Percentiles rank a stretch among this genome's conserved stretches.
Conservation (phyloP, 2,113 vertebrate species). For the Alethe castanea region DNA sequence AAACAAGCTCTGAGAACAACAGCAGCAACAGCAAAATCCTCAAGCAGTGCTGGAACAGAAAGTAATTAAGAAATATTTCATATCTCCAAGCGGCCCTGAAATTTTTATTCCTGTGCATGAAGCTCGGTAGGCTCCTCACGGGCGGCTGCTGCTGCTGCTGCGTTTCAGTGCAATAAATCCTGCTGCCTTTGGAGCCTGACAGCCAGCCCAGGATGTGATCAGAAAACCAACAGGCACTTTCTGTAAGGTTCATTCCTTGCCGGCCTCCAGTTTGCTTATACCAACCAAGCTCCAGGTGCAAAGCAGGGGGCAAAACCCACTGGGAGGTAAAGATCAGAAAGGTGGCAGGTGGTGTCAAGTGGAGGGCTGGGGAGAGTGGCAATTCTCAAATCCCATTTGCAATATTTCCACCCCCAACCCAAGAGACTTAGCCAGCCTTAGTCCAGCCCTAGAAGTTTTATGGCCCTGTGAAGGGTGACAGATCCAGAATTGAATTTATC, state of each 20-base stretch:
- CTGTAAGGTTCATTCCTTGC: constrained; percentile 25
- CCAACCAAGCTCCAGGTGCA: not conserved
- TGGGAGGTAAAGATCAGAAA: not conserved
- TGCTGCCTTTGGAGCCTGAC: constrained; percentile 68
- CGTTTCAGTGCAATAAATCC: constrained; percentile 67
- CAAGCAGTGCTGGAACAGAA: constrained; percentile 53
- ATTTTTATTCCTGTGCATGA: constrained; percentile 56
- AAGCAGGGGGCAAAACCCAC: not conserved
- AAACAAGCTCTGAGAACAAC: not conserved
- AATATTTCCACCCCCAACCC: not conserved
- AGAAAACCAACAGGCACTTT: constrained; percentile 59
- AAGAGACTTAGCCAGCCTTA: not conserved
- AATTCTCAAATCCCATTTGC: not conserved
- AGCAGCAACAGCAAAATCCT: constrained; percentile 11
- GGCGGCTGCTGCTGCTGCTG: constrained; percentile 30
- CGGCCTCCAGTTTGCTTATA: not conserved
- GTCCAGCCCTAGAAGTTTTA: not conserved
- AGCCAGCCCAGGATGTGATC: constrained; percentile 64
- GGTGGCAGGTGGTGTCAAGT: not conserved
- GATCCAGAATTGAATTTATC: not conserved
- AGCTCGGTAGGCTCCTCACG: constrained; percentile 53
- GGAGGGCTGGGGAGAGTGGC: not conserved
- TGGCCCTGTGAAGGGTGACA: not conserved
- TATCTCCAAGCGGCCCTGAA: constrained; percentile 52
- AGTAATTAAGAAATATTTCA: constrained; percentile 65